A percentile compares a stretch with the other conserved stretches of the same genome.
Evolutionary conservation across 2,888 invertebrate genomes (phyloP).

Genomic region (Griposia aprilina): DNA sequence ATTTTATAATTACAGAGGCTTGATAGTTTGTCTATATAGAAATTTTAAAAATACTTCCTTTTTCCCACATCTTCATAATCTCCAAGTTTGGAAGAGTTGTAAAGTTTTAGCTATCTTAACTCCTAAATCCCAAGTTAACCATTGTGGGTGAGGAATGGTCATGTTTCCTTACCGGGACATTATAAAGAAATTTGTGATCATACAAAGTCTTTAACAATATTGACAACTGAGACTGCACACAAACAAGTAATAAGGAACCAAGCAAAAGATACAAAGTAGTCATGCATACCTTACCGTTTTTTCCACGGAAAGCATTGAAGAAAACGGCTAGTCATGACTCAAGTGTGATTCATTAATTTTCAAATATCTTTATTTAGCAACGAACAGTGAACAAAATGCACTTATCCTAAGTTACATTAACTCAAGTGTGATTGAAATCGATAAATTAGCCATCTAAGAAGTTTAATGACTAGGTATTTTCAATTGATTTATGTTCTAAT

Average conservation of each 20-base stretch:
- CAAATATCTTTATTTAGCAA: too few species aligned
- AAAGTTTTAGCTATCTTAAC: not conserved
- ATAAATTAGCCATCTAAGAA: not conserved
- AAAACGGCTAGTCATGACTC: not conserved
- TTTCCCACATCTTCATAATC: not conserved
- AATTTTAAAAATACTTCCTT: not conserved
- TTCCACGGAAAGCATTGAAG: not conserved
- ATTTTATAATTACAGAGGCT: not conserved
- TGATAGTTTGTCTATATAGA: not conserved
- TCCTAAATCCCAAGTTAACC: not conserved
- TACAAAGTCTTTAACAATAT: not conserved
- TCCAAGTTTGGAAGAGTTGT: not conserved
- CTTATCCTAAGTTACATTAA: too few species aligned
- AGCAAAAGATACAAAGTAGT: not conserved
- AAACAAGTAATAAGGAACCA: not conserved
- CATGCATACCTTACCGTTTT: not conserved
- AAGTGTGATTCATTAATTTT: too few species aligned
- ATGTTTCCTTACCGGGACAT: not conserved
- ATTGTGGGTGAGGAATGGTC: not conserved
- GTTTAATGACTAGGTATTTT: not conserved
- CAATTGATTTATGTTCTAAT: constrained; percentile 12
- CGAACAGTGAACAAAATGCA: too few species aligned
- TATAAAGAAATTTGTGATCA: not conserved
- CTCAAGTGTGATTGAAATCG: not conserved
- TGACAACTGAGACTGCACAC: not conserved